Evolutionary conservation across 2,113 vertebrate species (phyloP).

Genomic region (Mormyrus iriodes): DNA sequence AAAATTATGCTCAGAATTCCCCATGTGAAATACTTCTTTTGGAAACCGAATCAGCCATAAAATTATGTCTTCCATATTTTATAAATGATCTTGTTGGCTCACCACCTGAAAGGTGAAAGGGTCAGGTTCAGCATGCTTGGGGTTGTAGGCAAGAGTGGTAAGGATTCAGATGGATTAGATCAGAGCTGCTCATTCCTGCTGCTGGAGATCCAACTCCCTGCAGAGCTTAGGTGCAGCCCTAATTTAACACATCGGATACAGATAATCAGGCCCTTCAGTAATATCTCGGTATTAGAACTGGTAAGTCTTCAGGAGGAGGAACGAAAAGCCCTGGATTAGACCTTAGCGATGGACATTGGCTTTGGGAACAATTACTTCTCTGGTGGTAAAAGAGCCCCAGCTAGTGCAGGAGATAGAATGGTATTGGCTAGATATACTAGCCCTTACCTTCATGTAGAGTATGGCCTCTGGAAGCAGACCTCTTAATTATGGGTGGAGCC

Average conservation of each 20-base stretch:
- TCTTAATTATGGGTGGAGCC: background rate
- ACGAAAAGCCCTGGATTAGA: background rate
- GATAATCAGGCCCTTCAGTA: background rate
- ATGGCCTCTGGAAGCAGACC: background rate
- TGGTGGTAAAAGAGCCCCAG: background rate
- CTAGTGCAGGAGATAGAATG: background rate
- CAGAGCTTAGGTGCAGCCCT: background rate
- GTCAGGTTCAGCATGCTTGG: background rate
- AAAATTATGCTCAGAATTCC: background rate
- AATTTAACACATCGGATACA: background rate
- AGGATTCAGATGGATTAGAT: background rate
- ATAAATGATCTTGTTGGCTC: background rate
- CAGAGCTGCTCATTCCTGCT: background rate
- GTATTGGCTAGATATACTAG: background rate
- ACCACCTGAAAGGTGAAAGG: background rate
- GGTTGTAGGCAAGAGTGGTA: background rate
- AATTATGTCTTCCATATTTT: background rate
- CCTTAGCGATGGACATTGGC: background rate
- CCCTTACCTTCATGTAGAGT: background rate
- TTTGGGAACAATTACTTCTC: background rate
- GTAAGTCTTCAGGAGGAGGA: background rate
- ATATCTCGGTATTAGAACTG: background rate
- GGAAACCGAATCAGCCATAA: background rate
- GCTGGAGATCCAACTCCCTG: background rate
- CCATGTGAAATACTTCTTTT: background rate